Evolutionary conservation across 2,797 vertebrate species (phyloP).

Genomic region (Coendou prehensilis): DNA sequence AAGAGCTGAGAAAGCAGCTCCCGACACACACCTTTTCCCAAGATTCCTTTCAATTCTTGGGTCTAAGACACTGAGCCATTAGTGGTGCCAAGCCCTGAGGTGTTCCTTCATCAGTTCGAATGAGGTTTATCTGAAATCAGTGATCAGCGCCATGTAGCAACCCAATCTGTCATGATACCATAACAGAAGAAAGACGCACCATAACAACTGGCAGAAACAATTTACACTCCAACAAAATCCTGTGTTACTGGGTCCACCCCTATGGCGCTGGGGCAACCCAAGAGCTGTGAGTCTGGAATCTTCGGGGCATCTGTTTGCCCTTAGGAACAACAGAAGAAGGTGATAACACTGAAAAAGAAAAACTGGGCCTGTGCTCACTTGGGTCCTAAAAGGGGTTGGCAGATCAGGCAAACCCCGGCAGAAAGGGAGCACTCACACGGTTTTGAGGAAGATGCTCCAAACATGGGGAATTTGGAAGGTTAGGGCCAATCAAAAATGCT

Average conservation of each 20-base stretch:
- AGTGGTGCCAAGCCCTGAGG: too few species aligned
- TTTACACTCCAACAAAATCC: background rate
- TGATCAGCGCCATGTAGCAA: background rate
- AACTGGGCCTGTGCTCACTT: background rate
- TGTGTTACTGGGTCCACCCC: rapidly evolving
- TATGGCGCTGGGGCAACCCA: background rate
- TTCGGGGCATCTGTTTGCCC: background rate
- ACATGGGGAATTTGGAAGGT: background rate
- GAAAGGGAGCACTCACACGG: too few species aligned
- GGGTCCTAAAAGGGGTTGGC: background rate
- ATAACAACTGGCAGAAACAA: background rate
- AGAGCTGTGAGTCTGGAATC: background rate
- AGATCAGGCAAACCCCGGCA: background rate
- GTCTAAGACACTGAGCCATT: background rate
- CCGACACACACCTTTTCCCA: background rate
- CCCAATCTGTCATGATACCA: rapidly evolving
- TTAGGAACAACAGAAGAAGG: background rate
- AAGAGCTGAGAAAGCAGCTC: background rate
- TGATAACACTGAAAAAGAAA: background rate
- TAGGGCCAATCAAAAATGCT: background rate
- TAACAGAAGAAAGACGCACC: background rate
- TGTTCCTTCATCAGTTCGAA: background rate
- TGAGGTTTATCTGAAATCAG: background rate
- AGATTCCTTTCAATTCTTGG: background rate
- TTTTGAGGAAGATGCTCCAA: background rate